phyloP scores from a whole-genome alignment of 2,797 vertebrate genomes.

The Otus scops region DNA sequence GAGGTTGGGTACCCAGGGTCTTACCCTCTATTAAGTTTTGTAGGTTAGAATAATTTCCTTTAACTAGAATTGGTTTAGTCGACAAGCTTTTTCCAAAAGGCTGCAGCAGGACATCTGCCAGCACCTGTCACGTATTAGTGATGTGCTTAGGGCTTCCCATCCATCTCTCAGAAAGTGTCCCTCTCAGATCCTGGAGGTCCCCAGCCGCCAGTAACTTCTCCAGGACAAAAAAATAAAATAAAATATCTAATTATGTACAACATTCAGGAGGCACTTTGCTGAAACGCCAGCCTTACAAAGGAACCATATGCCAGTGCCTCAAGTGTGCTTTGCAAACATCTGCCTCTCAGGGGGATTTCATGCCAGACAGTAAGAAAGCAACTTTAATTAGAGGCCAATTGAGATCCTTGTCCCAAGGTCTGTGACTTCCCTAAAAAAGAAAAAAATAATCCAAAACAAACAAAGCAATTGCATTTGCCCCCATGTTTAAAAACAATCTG shows the following conservation, averaged over 20 bases:
- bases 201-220: neutral
- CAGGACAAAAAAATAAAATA: slow-evolving; percentile 19
- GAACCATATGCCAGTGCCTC: slow-evolving; percentile 62
- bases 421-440: neutral
- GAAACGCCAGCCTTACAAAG: slow-evolving; percentile 41
- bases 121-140: neutral
- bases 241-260: slow-evolving; percentile 65
- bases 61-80: neutral
- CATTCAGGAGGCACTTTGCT: slow-evolving; percentile 36
- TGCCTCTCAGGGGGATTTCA: slow-evolving; percentile 64
- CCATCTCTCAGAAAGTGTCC: neutral
- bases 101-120: neutral
- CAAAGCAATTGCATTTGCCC: neutral
- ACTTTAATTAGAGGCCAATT: slow-evolving; percentile 66
- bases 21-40: neutral
- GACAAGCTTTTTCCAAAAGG: neutral
- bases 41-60: neutral
- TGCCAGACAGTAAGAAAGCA: slow-evolving; percentile 62
- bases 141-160: neutral
- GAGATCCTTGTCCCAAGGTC: slow-evolving; percentile 35
- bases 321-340: slow-evolving; percentile 61
- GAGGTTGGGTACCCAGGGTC: neutral
- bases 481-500: neutral
- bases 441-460: neutral
- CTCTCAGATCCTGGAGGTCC: neutral